phyloP scores from a whole-genome alignment of 2,888 invertebrate genomes.

The Liodrosophila aerea region DNA sequence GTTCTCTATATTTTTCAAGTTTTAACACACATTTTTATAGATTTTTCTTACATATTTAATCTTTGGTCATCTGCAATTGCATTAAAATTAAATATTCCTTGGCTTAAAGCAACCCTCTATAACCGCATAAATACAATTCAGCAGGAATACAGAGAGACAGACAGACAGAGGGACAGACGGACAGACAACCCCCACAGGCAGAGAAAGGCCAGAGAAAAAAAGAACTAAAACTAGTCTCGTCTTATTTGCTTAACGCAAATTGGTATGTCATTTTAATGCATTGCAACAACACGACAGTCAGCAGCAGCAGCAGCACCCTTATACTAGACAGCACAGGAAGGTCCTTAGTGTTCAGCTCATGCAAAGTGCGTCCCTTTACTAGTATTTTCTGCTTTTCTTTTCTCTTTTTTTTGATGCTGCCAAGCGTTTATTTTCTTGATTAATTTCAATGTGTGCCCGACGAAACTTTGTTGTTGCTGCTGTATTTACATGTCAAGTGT shows the following conservation, averaged over 20 bases:
- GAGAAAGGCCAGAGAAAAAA: background rate
- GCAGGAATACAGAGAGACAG: background rate
- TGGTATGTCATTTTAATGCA: conserved; percentile 77
- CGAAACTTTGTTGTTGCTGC: conserved; percentile 60
- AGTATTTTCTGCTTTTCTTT: conserved; percentile 2
- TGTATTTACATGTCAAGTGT: conserved; percentile 55
- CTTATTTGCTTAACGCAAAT: conserved; percentile 77
- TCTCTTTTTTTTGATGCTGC: conserved; percentile 51
- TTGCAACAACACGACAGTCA: conserved; percentile 51
- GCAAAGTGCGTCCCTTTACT: conserved; percentile 59
- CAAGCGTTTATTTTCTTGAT: conserved; percentile 77
- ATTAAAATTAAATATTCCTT: too few relatives aligned
- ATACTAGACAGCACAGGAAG: conserved; percentile 20
- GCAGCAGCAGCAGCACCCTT: conserved; percentile 28
- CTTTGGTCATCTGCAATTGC: background rate
- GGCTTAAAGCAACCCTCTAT: too few relatives aligned
- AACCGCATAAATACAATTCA: background rate
- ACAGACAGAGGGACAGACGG: conserved; percentile 6
- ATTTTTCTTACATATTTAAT: too few relatives aligned
- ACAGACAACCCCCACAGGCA: conserved; percentile 7
- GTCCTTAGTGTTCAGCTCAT: conserved; percentile 52
- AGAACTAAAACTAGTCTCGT: conserved; percentile 56
- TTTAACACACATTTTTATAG: too few relatives aligned
- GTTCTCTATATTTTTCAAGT: too few relatives aligned
- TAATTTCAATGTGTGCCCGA: conserved; percentile 66